phyloP scores from a whole-genome alignment of 2,888 invertebrate genomes.

The Aphodius sticticus region DNA sequence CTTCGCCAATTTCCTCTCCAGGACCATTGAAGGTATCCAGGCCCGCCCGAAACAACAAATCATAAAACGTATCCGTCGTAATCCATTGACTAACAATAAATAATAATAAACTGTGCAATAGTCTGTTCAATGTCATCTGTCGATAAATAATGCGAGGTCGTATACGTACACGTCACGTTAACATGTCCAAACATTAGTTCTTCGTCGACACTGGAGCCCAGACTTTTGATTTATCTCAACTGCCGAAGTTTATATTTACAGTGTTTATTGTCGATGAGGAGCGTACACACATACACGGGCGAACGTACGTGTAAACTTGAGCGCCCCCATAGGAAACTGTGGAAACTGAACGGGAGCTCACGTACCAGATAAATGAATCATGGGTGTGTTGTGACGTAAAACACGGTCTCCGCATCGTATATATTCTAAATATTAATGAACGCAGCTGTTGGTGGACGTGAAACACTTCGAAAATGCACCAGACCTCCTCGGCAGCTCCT shows the following conservation, averaged over 20 bases:
- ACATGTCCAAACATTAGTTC: background rate
- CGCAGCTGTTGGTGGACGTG: conserved; percentile 23
- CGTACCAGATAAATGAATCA: background rate
- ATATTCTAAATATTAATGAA: conserved; percentile 23
- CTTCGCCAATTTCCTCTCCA: background rate
- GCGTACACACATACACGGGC: background rate
- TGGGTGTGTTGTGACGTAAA: conserved; percentile 15
- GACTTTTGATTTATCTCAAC: conserved; percentile 4
- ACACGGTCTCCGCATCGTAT: conserved; percentile 23
- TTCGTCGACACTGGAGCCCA: background rate
- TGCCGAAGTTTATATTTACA: conserved; percentile 4
- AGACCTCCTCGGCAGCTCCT: background rate
- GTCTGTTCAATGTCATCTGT: background rate
- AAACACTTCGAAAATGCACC: conserved; percentile 10
- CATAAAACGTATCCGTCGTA: background rate
- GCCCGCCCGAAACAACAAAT: background rate
- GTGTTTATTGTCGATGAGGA: background rate
- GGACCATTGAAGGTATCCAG: background rate
- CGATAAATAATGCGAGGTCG: background rate
- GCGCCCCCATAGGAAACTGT: background rate
- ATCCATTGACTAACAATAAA: background rate
- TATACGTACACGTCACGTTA: background rate
- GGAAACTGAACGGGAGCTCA: background rate
- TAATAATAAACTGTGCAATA: background rate
- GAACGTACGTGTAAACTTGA: background rate